Base-by-base conservation (phyloP, 2,888 invertebrate genomes). In the Leucozona laternaria region DNA sequence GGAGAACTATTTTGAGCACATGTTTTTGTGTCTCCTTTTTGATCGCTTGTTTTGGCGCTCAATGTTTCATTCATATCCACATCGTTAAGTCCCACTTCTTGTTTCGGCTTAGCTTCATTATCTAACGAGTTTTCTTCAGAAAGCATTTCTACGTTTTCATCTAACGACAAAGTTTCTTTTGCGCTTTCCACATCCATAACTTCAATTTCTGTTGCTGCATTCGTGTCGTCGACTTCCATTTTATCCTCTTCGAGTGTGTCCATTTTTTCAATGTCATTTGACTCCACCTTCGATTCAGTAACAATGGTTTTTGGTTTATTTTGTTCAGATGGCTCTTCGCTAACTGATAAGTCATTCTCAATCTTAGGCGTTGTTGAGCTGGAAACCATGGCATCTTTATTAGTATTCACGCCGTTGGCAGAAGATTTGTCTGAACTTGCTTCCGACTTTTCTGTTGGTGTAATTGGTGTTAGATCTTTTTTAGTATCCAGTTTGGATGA, bases 351-450 rank as follows among this genome's bases (percentile, higher is more conserved):
- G 5, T 62, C n/a, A 4, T 62, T 40, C 22, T 71, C 31, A 22
- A 57, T 37, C 68, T 79, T 81, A 17, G 76, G 48, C 8, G 45
- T 62, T 62, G 72, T 81, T 10, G 85, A 71, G 17, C 62, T 73
- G 6, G 81, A 70, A n/a, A 76, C 79, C 17, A 53, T 40, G 34
- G 71, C 60, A 37, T 78, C 79, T 25, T 88, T 78, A 10, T 50
- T 64, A 7, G 15, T 1, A 10, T n/a, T 11, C 17, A 22, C 17
- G 60, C 62, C 57, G 20, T 22, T 13, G 3, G 45, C 10, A 11
- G 7, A 17, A 37, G 28, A 4, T 10, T 34, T 78, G 2, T 66
- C 68, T 6, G 31, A 15, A 11, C 37, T 31, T 28, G 22, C 15
- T 28, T 64, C 64, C 0, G 28, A 4, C n/a, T 55, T 57, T 48